Percentiles rank a stretch among this genome's conserved stretches.
Conservation (phyloP, 2,888 invertebrate species). For the Philhelius pedissequus region DNA sequence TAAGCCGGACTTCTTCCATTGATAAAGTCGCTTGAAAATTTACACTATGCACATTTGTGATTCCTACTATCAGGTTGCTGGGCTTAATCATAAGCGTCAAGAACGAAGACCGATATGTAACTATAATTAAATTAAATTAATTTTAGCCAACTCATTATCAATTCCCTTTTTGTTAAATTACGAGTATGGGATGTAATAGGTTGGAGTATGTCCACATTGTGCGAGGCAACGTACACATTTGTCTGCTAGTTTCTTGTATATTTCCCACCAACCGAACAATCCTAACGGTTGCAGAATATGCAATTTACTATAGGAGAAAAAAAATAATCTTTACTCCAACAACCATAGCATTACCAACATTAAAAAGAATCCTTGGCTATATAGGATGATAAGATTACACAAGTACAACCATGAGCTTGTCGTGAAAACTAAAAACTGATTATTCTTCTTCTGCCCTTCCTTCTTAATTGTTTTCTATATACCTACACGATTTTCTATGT, state of each 20-base stretch:
- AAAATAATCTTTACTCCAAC: neutral
- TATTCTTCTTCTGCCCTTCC: neutral
- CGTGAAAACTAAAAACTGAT: slow-evolving; percentile 5
- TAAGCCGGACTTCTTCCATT: too few species aligned
- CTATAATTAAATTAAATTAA: too few species aligned
- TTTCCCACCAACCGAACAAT: neutral
- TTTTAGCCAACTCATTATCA: too few species aligned
- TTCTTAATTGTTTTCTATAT: neutral
- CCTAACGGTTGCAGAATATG: neutral
- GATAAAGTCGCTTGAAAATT: too few species aligned
- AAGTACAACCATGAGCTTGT: neutral
- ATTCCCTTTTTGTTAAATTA: too few species aligned
- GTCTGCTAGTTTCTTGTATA: neutral
- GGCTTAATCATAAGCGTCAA: too few species aligned
- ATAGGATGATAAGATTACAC: neutral
- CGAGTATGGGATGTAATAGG: too few species aligned
- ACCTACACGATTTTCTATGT: neutral
- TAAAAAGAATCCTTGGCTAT: neutral
- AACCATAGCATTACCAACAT: neutral
- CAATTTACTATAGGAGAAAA: neutral
- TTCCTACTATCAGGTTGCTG: too few species aligned
- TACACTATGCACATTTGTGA: too few species aligned
- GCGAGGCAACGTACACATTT: too few species aligned
- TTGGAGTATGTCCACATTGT: too few species aligned
- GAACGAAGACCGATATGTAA: too few species aligned